These are phyloP conservation scores for Panzeria rudis DNA, from an alignment of 2,888 invertebrate genomes.

Conservation along the genomic window DNA sequence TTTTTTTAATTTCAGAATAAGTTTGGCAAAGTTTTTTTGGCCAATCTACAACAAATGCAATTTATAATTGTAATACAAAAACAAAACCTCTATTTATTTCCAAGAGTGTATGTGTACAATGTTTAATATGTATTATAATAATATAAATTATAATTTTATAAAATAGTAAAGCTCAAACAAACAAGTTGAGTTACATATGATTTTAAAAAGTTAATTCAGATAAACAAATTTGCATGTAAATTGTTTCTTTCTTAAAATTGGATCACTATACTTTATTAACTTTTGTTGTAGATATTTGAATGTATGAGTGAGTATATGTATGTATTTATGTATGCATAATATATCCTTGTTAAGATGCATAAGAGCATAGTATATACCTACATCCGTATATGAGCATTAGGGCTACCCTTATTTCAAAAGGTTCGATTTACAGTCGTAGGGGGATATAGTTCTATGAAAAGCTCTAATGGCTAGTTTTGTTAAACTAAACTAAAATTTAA, in stretches of 20 bases:
- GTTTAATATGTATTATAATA: neutral
- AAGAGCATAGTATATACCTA: neutral
- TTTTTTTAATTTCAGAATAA: no score
- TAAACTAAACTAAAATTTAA: no score
- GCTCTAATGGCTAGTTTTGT: no score
- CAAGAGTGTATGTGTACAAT: slow-evolving; percentile 13
- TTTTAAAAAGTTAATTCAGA: slow-evolving; percentile 14
- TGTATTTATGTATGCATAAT: neutral
- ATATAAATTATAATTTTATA: slow-evolving; percentile 3
- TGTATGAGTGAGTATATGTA: neutral
- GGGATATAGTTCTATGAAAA: no score
- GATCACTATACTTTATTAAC: slow-evolving; percentile 1
- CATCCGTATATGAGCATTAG: neutral
- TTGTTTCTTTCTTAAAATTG: neutral
- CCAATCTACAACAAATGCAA: no score
- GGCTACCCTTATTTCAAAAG: no score
- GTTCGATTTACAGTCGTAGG: no score
- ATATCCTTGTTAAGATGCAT: neutral
- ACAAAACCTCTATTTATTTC: slow-evolving; percentile 5
- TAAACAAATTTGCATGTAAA: slow-evolving; percentile 36
- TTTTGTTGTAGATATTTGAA: neutral
- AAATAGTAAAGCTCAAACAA: neutral
- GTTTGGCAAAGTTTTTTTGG: no score
- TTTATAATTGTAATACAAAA: no score
- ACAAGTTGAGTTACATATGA: slow-evolving; percentile 2